These are phyloP conservation scores for Spondyliosoma cantharus DNA, from an alignment of 2,797 vertebrate genomes.

Conservation along the genomic window DNA sequence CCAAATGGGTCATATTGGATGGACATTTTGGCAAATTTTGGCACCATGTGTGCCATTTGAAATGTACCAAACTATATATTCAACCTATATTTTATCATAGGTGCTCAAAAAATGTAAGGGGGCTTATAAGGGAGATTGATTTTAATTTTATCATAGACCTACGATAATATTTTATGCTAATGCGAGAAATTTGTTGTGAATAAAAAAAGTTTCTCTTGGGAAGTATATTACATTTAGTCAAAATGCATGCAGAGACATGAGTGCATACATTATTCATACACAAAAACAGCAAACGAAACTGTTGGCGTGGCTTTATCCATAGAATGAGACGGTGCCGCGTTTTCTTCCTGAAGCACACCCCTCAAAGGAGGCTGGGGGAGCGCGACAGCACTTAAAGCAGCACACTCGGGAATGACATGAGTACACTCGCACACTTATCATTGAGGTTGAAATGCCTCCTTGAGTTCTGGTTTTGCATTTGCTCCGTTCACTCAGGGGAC, in stretches of 20 bases:
- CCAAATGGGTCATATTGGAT: too few relatives aligned
- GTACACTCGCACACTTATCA: neutral
- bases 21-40: too few relatives aligned
- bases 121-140: too few relatives aligned
- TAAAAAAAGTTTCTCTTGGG: neutral
- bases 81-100: too few relatives aligned
- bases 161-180: neutral
- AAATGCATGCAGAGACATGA: slow-evolving; percentile 3
- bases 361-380: neutral
- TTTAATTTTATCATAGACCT: neutral
- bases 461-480: neutral
- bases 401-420: neutral
- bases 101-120: too few relatives aligned
- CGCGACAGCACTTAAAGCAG: neutral
- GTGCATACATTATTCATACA: too few relatives aligned
- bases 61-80: too few relatives aligned
- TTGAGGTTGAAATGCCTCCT: neutral
- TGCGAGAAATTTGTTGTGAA: neutral
- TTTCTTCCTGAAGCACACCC: neutral
- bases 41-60: too few relatives aligned
- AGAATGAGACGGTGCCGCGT: neutral
- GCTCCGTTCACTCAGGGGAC: neutral
- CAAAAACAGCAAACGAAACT: neutral
- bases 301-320: neutral
- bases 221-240: neutral